Evolutionary conservation across 2,113 vertebrate genomes (phyloP).

Genomic region (Amphiprion ocellaris): DNA sequence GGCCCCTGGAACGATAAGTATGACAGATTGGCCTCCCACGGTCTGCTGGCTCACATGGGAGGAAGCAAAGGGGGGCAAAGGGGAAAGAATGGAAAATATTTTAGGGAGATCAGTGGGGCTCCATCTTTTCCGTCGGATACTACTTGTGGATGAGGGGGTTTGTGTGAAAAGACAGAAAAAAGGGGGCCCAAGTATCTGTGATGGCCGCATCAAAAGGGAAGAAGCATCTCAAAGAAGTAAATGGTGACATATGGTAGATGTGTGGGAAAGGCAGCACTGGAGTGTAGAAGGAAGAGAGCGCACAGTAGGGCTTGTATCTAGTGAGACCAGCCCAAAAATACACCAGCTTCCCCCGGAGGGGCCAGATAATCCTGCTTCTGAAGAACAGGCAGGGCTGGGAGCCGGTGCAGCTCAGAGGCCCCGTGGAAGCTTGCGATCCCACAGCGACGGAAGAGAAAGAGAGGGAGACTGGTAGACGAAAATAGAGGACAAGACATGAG

Average conservation of each 20-base stretch:
- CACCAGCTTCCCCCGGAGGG: slow-evolving; percentile 67
- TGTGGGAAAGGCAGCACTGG: slow-evolving; percentile 33
- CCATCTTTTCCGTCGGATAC: slow-evolving; percentile 24
- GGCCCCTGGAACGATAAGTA: slow-evolving; percentile 40
- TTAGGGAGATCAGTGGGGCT: slow-evolving; percentile 28
- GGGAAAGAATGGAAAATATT: slow-evolving; percentile 46
- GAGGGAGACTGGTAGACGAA: slow-evolving; percentile 54
- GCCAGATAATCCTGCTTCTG: slow-evolving; percentile 76
- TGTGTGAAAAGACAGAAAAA: slow-evolving; percentile 25
- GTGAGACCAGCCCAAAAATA: slow-evolving; percentile 80
- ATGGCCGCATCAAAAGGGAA: slow-evolving; percentile 29
- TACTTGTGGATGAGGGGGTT: slow-evolving; percentile 18
- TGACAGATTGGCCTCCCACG: slow-evolving; percentile 67
- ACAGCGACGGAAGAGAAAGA: slow-evolving; percentile 58
- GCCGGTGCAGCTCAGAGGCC: slow-evolving; percentile 63
- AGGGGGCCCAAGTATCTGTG: slow-evolving; percentile 8
- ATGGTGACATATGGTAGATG: slow-evolving; percentile 40
- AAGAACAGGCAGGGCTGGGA: slow-evolving; percentile 65
- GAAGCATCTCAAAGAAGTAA: slow-evolving; percentile 46
- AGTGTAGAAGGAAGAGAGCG: slow-evolving; percentile 50
- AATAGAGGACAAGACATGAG: slow-evolving; percentile 62
- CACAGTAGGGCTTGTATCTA: slow-evolving; percentile 65
- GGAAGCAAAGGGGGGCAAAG: slow-evolving; percentile 21
- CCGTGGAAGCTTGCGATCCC: slow-evolving; percentile 63
- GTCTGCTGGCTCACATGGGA: slow-evolving; percentile 39